Evolutionary conservation across 1,140 invertebrate genomes (phyloP).

Genomic region (Pseudomyrmex cubaensis): DNA sequence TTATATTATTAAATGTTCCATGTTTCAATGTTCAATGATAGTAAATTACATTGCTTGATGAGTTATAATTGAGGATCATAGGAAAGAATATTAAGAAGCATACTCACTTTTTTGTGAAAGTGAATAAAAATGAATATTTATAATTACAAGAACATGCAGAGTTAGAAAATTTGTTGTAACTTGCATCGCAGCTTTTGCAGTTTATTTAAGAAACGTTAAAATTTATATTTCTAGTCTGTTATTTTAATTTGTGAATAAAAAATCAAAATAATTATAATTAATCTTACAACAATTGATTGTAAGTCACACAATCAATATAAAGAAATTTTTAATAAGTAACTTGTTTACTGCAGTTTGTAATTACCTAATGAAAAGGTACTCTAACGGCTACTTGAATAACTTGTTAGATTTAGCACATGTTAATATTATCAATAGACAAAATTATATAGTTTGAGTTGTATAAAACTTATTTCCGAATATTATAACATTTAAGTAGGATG

Average conservation of each 20-base stretch:
- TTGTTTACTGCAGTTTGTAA: neutral
- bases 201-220: slow-evolving; percentile 31
- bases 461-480: slow-evolving; percentile 3
- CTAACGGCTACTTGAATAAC: neutral
- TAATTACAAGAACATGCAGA: neutral
- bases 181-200: slow-evolving; percentile 21
- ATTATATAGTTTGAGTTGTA: neutral
- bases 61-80: too few species aligned
- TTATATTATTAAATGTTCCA: slow-evolving; percentile 31
- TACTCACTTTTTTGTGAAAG: too few species aligned
- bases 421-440: slow-evolving; percentile 6
- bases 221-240: slow-evolving; percentile 44
- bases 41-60: too few species aligned
- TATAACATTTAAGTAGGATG: neutral
- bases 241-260: neutral
- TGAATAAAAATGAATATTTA: too few species aligned
- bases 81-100: too few species aligned
- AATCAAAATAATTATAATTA: slow-evolving; percentile 21
- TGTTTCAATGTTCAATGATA: neutral
- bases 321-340: slow-evolving; percentile 9
- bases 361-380: slow-evolving; percentile 8
- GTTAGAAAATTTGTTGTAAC: slow-evolving; percentile 20
- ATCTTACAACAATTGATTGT: slow-evolving; percentile 2
- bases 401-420: slow-evolving; percentile 2
- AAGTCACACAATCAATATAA: neutral